Conservation (phyloP, 2,888 invertebrate genomes). For the Anodontia alba region DNA sequence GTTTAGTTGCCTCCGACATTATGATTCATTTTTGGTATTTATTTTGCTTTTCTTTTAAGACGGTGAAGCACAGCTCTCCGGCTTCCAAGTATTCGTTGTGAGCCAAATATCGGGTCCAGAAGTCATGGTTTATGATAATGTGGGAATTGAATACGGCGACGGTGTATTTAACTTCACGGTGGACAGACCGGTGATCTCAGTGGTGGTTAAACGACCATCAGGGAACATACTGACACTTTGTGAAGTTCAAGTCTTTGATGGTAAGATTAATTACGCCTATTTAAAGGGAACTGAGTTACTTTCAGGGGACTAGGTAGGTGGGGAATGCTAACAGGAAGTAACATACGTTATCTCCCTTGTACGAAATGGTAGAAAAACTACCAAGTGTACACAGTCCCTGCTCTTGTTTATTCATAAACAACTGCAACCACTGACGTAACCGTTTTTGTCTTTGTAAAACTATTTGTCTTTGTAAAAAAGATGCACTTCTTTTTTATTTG, state of each 20-base stretch:
- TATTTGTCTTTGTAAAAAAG: no score
- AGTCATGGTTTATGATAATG: constrained; percentile 15
- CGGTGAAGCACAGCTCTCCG: constrained; percentile 3
- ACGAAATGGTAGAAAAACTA: no score
- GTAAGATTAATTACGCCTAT: not conserved
- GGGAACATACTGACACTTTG: constrained; percentile 21
- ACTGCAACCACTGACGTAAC: no score
- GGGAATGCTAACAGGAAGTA: no score
- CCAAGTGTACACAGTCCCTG: no score
- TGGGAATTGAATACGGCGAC: not conserved
- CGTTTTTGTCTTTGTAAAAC: no score
- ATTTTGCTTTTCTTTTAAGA: not conserved
- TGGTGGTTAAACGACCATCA: constrained; percentile 17
- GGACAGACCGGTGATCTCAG: not conserved
- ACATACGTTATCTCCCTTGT: no score
- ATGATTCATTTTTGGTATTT: not conserved
- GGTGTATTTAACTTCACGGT: constrained; percentile 17
- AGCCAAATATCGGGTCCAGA: not conserved
- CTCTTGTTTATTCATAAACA: no score
- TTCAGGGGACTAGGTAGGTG: no score
- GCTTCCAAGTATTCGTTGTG: constrained; percentile 10
- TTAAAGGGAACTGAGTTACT: no score
- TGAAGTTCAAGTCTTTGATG: constrained; percentile 28
- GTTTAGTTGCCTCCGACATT: no score
- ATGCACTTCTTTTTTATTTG: no score